Conservation (phyloP, 2,888 invertebrate species). For the Ornithoptera priamus region DNA sequence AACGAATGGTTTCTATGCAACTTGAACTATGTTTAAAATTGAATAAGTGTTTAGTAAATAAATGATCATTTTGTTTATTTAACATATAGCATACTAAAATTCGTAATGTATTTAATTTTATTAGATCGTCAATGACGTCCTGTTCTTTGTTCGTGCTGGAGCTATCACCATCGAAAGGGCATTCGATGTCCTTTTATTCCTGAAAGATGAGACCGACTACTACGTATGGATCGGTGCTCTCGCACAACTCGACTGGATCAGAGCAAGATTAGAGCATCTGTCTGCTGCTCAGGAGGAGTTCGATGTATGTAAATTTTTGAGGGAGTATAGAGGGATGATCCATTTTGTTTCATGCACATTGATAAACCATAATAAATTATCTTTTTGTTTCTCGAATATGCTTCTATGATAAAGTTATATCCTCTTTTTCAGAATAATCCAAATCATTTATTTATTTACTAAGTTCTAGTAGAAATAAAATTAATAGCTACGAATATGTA, state of each 20-base stretch:
- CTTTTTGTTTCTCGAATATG: too few relatives aligned
- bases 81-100: neutral
- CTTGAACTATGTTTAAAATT: too few relatives aligned
- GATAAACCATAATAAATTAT: too few relatives aligned
- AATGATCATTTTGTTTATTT: neutral
- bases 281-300: conserved; percentile 53
- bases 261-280: conserved; percentile 59
- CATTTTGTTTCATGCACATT: too few relatives aligned
- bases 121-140: conserved; percentile 86
- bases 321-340: too few relatives aligned
- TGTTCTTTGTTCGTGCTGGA: conserved; percentile 83
- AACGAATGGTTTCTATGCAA: too few relatives aligned
- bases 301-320: conserved; percentile 48
- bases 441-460: too few relatives aligned
- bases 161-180: conserved; percentile 76
- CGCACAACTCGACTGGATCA: conserved; percentile 75
- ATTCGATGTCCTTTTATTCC: conserved; percentile 83
- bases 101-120: conserved; percentile 26
- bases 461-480: too few relatives aligned
- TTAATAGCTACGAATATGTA: too few relatives aligned
- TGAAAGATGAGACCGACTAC: conserved; percentile 84
- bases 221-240: conserved; percentile 88
- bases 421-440: too few relatives aligned
- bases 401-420: too few relatives aligned
- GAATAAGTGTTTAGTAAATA: neutral